Base-by-base conservation (phyloP, 37 sponge, comb jelly and placozoan genomes). In the Ephydatia muelleri region DNA sequence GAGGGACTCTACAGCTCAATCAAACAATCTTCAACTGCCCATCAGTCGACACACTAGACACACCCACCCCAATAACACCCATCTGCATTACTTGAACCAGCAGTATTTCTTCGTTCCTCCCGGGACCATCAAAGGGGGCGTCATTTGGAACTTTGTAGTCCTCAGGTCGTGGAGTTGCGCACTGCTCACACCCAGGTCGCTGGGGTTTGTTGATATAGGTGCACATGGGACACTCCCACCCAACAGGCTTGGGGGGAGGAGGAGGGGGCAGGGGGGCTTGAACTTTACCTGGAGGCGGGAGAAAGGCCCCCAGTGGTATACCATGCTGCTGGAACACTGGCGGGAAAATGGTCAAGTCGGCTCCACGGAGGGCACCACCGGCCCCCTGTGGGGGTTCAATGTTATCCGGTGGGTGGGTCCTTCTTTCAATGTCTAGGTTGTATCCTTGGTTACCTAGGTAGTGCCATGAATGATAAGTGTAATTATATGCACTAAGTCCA, bases 151-250 rank as follows among this genome's bases (percentile, higher is more conserved):
- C 80, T 32, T 81, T 38, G 68, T 97, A 97, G 85, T 88, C 89
- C 6, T 66, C 91, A 35, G 97, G 97, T 68, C 95, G 67, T 2
- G 72, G 70, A 12, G 81, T 48, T 27, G 73, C 21, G 48, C 97
- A 97, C 80, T 76, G 23, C 86, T 88, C 91, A 76, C 97, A 97
- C 49, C 97, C 97, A 22, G 97, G 97, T 9, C 95, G 84, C 4
- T 67, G 67, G 8, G 97, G 97, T 21, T 79, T 85, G 80, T 97
- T 97, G 49, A 86, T 29, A 48, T 85, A 83, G 14, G 97, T 97
- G 82, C 97, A 97, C 29, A 0, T 27, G 0, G 89, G 82, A 88
- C 97, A 97, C 36, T 29, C 34, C 97, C 97, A 97, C 32, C 97
- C 97, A 0, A 75, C 72, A 23, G 39, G 75, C 33, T 38, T 48